Evolutionary conservation across 1,140 invertebrate species (phyloP), one percentile per base, ranked within the genome.

Genomic region (Conus betulinus): DNA sequence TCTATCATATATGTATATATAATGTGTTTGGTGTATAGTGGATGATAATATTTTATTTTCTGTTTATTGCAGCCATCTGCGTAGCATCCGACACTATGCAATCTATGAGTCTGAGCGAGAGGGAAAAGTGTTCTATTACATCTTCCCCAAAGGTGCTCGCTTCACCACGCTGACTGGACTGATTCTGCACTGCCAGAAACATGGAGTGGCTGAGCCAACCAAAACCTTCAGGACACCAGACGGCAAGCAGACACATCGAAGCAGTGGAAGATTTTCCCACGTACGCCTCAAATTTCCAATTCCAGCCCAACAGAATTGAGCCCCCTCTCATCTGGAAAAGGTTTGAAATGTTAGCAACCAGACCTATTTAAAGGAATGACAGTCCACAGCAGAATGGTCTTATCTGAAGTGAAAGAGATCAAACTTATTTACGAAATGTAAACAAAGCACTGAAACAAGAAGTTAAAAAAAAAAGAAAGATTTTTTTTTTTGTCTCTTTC

Each of bases 111-210:
- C 23, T 39, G 74, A 79, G 53, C 39, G 52, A 13, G 82, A 74
- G 3, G 71, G 83, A 13, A 51, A 85, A 17, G 51, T 63, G 52
- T 55, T n/a, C 20, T 67, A 53, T 79, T 88, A 85, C 88, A 84
- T 84, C 83, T 82, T 88, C 23, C 74, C 57, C 25, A 57, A 60
- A 8, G 88, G 82, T 8, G 82, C 83, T 13, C 23, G 82, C 5
- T 88, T 82, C 81, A 53, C 25, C 81, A 85, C 67, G 71, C 57
- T 88, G 82, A 23, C 74, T 6, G 88, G 51, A 55, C 88, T 88
- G 13, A 25, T 88, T 15, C 63, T 52, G 67, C 83, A 88, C 71
- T 88, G 67, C 53, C 63, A 39, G n/a, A 27, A 25, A 15, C 51
- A 78, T 52, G 71, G 83, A 7, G 15, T 88, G 51, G 23, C 81